Percentiles rank a stretch among this genome's conserved stretches.
Evolutionary conservation across 2,797 vertebrate genomes (phyloP).

Genomic region (Ptychadena robeensis): DNA sequence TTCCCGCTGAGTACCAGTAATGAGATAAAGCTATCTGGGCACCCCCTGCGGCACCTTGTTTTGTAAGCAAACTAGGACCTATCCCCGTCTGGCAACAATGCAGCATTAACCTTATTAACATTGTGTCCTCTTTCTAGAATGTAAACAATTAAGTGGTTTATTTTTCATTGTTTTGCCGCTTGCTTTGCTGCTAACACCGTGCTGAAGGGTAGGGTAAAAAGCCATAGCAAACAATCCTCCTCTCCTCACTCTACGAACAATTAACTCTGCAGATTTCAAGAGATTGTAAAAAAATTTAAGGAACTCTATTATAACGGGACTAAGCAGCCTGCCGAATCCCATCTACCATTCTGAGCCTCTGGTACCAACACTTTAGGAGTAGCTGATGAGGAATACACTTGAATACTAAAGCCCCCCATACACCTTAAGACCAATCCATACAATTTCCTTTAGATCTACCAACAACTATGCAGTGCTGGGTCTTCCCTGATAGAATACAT

Average conservation of each 20-base stretch:
- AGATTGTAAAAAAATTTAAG: neutral
- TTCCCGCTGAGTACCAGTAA: slow-evolving; percentile 64
- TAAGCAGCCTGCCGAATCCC: neutral
- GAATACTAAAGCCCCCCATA: too few relatives aligned
- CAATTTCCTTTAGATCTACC: too few relatives aligned
- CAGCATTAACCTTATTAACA: slow-evolving; percentile 53
- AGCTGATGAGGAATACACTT: neutral
- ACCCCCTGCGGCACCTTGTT: slow-evolving; percentile 59
- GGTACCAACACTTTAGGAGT: neutral
- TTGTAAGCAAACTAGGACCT: slow-evolving; percentile 49
- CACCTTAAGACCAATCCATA: too few relatives aligned
- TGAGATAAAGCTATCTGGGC: slow-evolving; percentile 65
- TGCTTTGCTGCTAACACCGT: slow-evolving; percentile 25
- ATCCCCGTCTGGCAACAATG: slow-evolving; percentile 37
- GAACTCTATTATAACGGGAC: neutral
- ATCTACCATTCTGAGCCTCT: neutral
- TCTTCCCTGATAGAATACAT: too few relatives aligned
- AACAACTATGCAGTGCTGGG: too few relatives aligned
- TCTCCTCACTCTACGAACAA: slow-evolving; percentile 3
- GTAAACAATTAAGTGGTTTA: slow-evolving; percentile 46
- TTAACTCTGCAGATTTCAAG: slow-evolving; percentile 12
- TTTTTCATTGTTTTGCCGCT: slow-evolving; percentile 43
- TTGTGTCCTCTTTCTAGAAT: slow-evolving; percentile 37
- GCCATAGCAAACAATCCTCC: neutral
- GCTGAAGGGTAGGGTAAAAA: slow-evolving; percentile 8